Evolutionary conservation across 2,797 vertebrate species (phyloP), one percentile per base, ranked within the genome.

Genomic region (Strix occidentalis): DNA sequence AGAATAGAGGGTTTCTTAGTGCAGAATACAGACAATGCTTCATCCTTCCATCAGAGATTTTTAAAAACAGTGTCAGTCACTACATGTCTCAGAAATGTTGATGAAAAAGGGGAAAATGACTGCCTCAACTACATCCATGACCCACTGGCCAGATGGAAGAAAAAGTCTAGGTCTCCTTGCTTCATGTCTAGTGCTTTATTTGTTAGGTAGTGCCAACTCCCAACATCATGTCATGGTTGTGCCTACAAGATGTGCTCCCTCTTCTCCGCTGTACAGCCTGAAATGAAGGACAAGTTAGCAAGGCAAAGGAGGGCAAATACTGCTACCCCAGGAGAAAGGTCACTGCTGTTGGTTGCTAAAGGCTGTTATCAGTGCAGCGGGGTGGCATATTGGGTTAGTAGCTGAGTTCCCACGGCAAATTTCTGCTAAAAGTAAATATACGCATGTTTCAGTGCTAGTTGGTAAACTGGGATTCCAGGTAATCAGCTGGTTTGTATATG

Each of bases 201-300:
- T 4, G 0, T 39, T 18, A 6, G 8, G 28, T 13, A 11, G 43
- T 51, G 25, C 33, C 7, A 1, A 64, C 35, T 56, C 13, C 33
- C 45, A 20, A 1, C 48, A 20, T 29, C 48, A 10, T 4, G 26
- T 9, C 46, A 2, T 13, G 15, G 31, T 17, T 54, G 74, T 45
- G 45, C 57, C 66, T 68, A 6, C 29, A 5, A 25, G 19, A 12
- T 4, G 10, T 18, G 24, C 33, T 69, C 25, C 66, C 7, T 58
- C 41, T 24, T 29, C 39, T 10, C 19, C 3, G 2, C 35, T 13
- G 19, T 18, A 6, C 16, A 29, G 46, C 21, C 41, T 23, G 29
- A 9, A 2, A 0, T 15, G 37, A 85, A 77, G 65, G 76, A 41
- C 54, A 41, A 51, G 35, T 21, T 14, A 45, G 23, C 15, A 33